Conservation (phyloP, 2,888 invertebrate species). For the Epicampocera succincta region DNA sequence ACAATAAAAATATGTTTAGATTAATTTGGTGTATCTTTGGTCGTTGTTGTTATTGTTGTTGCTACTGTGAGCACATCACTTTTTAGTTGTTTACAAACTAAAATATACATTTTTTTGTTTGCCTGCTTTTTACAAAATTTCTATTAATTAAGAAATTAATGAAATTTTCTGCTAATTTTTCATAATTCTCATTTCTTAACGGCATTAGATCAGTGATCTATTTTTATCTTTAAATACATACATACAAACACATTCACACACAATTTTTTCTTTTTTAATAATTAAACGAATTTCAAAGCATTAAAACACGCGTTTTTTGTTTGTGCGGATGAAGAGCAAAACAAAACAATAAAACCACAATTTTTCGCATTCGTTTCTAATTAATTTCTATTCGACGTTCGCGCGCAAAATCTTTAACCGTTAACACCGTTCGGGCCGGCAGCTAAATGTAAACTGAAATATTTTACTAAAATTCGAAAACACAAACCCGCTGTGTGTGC, state of each 20-base stretch:
- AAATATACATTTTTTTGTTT: neutral
- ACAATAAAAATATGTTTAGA: slow-evolving; percentile 17
- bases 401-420: slow-evolving; percentile 5
- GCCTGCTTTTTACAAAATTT: slow-evolving; percentile 6
- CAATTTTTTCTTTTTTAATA: slow-evolving; percentile 17
- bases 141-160: neutral
- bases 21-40: slow-evolving; percentile 17
- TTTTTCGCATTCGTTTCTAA: slow-evolving; percentile 43
- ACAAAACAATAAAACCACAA: slow-evolving; percentile 30
- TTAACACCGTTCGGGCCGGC: slow-evolving; percentile 57
- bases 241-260: slow-evolving; percentile 8
- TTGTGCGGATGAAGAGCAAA: slow-evolving; percentile 5
- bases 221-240: slow-evolving; percentile 38
- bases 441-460: slow-evolving; percentile 65
- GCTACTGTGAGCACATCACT: neutral
- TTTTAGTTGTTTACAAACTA: slow-evolving; percentile 1
- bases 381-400: neutral
- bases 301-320: slow-evolving; percentile 51
- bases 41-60: slow-evolving; percentile 4
- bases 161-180: slow-evolving; percentile 3
- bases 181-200: slow-evolving; percentile 27
- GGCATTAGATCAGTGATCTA: slow-evolving; percentile 67
- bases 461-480: slow-evolving; percentile 39
- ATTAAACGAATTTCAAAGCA: slow-evolving; percentile 54
- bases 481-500: slow-evolving; percentile 31